Conservation (phyloP, 2,113 vertebrate species). For the Lamprotornis superbus region DNA sequence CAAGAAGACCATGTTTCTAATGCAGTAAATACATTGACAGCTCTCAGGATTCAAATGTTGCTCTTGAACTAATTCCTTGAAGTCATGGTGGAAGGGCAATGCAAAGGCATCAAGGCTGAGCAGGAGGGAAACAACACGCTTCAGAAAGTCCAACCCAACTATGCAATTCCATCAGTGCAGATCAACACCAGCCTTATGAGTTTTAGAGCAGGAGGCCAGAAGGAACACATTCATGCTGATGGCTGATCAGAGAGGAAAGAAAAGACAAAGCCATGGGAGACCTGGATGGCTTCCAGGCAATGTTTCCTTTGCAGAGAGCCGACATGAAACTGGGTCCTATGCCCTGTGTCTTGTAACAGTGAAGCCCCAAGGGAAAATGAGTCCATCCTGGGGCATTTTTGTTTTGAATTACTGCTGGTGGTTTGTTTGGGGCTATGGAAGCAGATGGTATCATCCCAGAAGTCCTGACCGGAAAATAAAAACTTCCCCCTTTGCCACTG, state of each 20-base stretch:
- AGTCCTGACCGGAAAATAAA: neutral
- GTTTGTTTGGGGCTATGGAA: neutral
- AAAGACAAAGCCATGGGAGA: neutral
- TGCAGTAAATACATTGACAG: neutral
- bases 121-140: neutral
- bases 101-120: neutral
- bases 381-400: neutral
- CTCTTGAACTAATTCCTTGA: neutral
- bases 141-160: neutral
- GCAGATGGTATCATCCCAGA: neutral
- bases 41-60: neutral
- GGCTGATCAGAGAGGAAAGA: neutral
- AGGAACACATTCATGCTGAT: neutral
- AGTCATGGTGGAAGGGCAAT: neutral
- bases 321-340: neutral
- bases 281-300: neutral
- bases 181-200: neutral
- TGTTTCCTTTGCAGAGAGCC: neutral
- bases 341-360: fast-evolving
- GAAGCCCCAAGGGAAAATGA: neutral
- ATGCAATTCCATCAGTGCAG: neutral
- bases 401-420: neutral
- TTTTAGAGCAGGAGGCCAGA: neutral
- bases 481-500: neutral
- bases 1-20: neutral